Base-by-base conservation (phyloP, 2,113 vertebrate species). In the Caracal caracal region DNA sequence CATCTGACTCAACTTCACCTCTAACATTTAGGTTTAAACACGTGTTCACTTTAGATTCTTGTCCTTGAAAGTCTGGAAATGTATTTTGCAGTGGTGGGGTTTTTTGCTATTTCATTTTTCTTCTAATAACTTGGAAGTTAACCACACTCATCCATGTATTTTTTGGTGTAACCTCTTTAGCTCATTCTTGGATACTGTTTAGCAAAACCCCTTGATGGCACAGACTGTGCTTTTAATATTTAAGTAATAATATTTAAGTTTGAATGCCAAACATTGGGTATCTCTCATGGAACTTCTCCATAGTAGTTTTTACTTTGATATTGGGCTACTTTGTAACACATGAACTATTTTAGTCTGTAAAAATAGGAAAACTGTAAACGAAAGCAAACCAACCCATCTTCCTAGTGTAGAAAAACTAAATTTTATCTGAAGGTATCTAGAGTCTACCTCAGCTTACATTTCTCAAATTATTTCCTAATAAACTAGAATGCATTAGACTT, bases 1-100 rank as follows among this genome's bases (percentile, higher is more conserved):
- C 30, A 89, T 98, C 97, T 97, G 96, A 98, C 70, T 93, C 37
- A 93, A 80, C 15, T 47, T 76, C 73, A 47, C 73, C 73, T 75
- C 73, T 76, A 26, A 94, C 80, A 78, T 86, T 84, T 87, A 92
- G 53, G 89, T 96, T 61, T 88, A 61, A 92, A 94, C 59, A 86
- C 3, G 22, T 51, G 56, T 94, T 96, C 79, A 96, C 90, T 93
- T 95, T 40, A 97, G 61, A 82, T 88, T 96, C 47, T 96, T 96
- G 95, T 75, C 70, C 82, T 94, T 95, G 33, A 87, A 94, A 95
- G 66, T 94, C 53, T 84, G 63, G 59, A 96, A 93, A 22, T 89
- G 68, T 97, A 75, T 86, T 87, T 53, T 51, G 28, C 59, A 93
- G 59, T 94, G 59, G n/a, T 87, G 51, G 73, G 11, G 43, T 59